Evolutionary conservation across 2,113 vertebrate species (phyloP).

Genomic region (Spermophilus dauricus): DNA sequence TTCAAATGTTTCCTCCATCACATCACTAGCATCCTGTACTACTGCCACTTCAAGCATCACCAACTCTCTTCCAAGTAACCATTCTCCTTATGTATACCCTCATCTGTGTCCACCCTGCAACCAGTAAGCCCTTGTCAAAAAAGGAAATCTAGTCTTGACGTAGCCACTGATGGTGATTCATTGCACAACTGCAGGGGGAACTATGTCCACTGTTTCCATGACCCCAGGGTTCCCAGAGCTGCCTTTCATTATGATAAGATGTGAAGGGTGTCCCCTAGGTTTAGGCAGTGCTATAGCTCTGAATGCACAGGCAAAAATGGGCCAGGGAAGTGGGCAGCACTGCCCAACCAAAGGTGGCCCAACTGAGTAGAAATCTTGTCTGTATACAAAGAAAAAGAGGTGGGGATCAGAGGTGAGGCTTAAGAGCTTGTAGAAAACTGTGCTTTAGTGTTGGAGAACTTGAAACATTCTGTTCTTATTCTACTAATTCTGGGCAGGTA

Average conservation of each 20-base stretch:
- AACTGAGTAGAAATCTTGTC: neutral
- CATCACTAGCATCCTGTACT: rapidly evolving
- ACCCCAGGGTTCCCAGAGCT: neutral
- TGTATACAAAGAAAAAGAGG: neutral
- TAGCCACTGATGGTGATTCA: neutral
- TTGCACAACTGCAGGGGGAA: neutral
- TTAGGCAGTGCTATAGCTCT: neutral
- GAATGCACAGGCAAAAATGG: neutral
- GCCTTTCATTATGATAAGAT: neutral
- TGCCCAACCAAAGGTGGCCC: neutral
- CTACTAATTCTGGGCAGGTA: neutral
- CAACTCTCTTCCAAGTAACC: too few relatives aligned
- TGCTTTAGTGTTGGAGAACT: neutral
- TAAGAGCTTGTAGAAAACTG: neutral
- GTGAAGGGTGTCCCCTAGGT: neutral
- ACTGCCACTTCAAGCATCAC: too few relatives aligned
- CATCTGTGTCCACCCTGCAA: neutral
- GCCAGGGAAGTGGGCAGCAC: neutral
- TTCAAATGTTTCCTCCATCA: neutral
- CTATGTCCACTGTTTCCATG: neutral
- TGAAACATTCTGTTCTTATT: neutral
- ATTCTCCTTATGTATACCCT: neutral
- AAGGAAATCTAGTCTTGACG: neutral
- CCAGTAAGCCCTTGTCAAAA: neutral
- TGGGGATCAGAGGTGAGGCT: too few relatives aligned